These are phyloP conservation scores for Rhingia rostrata DNA, from an alignment of 2,888 invertebrate genomes.

Conservation along the genomic window DNA sequence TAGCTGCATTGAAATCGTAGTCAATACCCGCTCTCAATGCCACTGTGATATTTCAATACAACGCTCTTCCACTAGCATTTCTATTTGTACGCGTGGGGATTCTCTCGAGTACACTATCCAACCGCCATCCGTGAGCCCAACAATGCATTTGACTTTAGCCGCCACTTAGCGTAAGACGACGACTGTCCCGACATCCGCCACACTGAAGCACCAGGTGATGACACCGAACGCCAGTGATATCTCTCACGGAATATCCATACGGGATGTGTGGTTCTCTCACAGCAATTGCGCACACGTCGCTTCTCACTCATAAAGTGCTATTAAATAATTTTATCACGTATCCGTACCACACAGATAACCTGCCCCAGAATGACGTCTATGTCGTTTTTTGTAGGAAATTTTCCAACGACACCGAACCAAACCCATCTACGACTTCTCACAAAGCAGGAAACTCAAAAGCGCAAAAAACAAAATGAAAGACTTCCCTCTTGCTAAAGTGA, in stretches of 20 bases:
- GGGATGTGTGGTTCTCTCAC: conserved; percentile 55
- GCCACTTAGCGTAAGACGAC: conserved; percentile 48
- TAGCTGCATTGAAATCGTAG: too few species aligned
- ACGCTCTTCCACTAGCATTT: too few species aligned
- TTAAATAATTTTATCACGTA: conserved; percentile 68
- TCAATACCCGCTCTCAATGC: too few species aligned
- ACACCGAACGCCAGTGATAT: conserved; percentile 5
- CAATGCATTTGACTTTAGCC: conserved; percentile 69
- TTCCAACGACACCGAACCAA: neutral
- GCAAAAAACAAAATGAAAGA: neutral
- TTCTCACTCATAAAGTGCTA: conserved; percentile 5
- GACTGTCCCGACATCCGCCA: neutral
- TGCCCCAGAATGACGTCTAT: conserved; percentile 45
- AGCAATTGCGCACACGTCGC: conserved; percentile 37
- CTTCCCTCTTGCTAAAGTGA: conserved; percentile 32
- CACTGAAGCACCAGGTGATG: conserved; percentile 50
- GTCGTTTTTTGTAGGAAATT: conserved; percentile 21
- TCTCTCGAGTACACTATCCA: conserved; percentile 32
- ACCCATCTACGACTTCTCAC: neutral
- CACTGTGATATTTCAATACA: too few species aligned
- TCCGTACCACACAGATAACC: conserved; percentile 34
- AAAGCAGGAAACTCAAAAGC: conserved; percentile 42
- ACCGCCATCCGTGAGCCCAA: conserved; percentile 38
- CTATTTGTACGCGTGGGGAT: conserved; percentile 32
- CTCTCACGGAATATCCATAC: conserved; percentile 40